Evolutionary conservation across 2,113 vertebrate genomes (phyloP), one percentile per base, ranked within the genome.

Genomic region (Tachuris rubrigastra): DNA sequence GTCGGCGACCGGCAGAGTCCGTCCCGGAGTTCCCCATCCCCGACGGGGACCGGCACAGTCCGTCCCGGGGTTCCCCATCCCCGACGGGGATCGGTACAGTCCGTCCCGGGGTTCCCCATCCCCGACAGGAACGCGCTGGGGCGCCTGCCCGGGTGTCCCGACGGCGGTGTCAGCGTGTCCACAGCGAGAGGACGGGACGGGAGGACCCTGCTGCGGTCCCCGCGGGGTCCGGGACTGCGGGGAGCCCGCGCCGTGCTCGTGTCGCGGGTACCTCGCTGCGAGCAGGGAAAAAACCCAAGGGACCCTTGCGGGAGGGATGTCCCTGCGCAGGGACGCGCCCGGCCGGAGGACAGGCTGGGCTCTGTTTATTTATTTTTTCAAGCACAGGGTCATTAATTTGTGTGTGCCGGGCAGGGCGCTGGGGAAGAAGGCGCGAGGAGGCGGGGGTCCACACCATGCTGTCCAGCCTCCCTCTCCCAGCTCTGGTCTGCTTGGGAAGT

Each of bases 301-400:
- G 59, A 12, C 35, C 44, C 19, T 25, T 1, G 21, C n/a, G 5
- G 65, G 52, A 81, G 89, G 76, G 85, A 50, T 75, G 67, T 37
- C 35, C 9, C 35, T 9, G 87, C 0, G 14, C 3, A 2, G 79
- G 62, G 75, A 37, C 62, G 65, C 25, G 8, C 15, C 62, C 10
- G 53, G 47, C 60, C 14, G 20, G 58, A 76, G 59, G 53, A 73
- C 81, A 66, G 59, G 20, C 65, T 52, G 17, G 7, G 60, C 66
- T 71, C 81, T 42, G 91, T 60, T 93, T 88, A 14, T 86, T 96
- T 88, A 41, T 91, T 91, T 90, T 71, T 85, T 75, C 81, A 19
- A 35, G 62, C 81, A 11, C 30, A 9, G 72, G 60, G 81, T 83
- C 52, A 44, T 80, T 82, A 85, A 62, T 94, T n/a, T 35, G 68